Percentiles rank a stretch among this genome's conserved stretches.
Evolutionary conservation across 2,113 vertebrate species (phyloP).

Genomic region (Myotis brandtii): DNA sequence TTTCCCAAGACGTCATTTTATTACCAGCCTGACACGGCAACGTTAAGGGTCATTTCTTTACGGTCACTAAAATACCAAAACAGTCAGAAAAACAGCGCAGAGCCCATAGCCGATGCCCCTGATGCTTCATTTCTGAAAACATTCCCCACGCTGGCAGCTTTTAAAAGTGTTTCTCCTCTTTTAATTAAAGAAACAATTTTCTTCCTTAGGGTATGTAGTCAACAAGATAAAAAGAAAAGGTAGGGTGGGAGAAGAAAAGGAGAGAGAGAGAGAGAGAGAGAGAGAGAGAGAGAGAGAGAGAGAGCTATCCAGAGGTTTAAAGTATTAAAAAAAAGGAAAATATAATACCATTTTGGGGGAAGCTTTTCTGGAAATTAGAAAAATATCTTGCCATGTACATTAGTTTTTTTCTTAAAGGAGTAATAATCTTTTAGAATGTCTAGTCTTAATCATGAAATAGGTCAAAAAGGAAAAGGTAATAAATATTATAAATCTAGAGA

Average conservation of each 20-base stretch:
- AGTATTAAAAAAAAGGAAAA: neutral
- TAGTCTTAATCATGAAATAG: neutral
- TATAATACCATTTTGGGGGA: neutral
- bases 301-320: neutral
- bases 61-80: conserved; percentile 84
- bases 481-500: neutral
- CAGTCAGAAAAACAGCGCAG: conserved; percentile 71
- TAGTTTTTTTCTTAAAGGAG: conserved; percentile 6
- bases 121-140: conserved; percentile 77
- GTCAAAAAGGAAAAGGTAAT: conserved; percentile 6
- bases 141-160: conserved; percentile 73
- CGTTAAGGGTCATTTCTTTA: conserved; percentile 86
- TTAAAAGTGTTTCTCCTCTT: conserved; percentile 72
- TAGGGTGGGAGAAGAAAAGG: neutral
- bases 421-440: conserved; percentile 2
- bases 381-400: neutral
- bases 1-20: conserved; percentile 81
- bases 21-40: conserved; percentile 83
- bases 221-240: conserved; percentile 49
- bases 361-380: conserved; percentile 47
- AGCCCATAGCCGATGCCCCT: conserved; percentile 68
- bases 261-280: neutral
- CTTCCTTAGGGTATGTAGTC: conserved; percentile 50
- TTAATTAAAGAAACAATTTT: conserved; percentile 79
- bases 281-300: neutral